Conservation (phyloP, 1,140 invertebrate genomes). For the Cydia splendana region DNA sequence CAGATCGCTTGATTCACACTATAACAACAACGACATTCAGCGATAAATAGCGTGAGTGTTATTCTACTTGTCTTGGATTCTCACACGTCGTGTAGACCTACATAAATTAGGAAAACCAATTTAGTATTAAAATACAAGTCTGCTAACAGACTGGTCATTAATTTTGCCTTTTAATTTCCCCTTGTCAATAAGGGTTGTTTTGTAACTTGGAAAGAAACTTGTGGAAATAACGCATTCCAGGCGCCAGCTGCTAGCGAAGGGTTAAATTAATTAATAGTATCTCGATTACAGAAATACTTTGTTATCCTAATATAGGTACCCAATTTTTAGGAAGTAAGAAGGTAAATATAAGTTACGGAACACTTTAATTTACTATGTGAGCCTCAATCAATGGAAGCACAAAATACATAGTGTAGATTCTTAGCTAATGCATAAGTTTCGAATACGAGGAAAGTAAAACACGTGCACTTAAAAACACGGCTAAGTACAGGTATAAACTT, state of each 20-base stretch:
- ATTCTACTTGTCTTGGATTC: neutral
- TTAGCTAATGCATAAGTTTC: too few species aligned
- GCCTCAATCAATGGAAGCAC: too few species aligned
- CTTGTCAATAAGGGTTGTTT: slow-evolving; percentile 13
- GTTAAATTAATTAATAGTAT: slow-evolving; percentile 22
- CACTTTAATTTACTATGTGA: neutral
- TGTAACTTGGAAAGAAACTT: slow-evolving; percentile 7
- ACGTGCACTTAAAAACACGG: too few species aligned
- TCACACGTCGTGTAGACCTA: neutral
- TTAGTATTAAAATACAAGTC: neutral
- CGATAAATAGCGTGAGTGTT: too few species aligned
- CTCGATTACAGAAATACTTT: slow-evolving; percentile 4
- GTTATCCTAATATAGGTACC: neutral
- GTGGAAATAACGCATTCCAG: slow-evolving; percentile 13
- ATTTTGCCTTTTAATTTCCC: slow-evolving; percentile 11
- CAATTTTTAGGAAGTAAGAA: neutral
- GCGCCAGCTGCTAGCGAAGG: neutral
- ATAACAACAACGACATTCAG: too few species aligned
- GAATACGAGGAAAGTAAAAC: too few species aligned
- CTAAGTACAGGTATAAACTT: too few species aligned
- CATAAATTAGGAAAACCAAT: neutral
- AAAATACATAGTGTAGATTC: too few species aligned
- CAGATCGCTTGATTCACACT: too few species aligned
- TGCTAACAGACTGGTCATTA: slow-evolving; percentile 2
- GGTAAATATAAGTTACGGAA: neutral